Percentiles rank a stretch among this genome's conserved stretches.
These are phyloP conservation scores for Macroramphosus scolopax DNA, from an alignment of 2,797 vertebrate genomes.

Conservation along the genomic window DNA sequence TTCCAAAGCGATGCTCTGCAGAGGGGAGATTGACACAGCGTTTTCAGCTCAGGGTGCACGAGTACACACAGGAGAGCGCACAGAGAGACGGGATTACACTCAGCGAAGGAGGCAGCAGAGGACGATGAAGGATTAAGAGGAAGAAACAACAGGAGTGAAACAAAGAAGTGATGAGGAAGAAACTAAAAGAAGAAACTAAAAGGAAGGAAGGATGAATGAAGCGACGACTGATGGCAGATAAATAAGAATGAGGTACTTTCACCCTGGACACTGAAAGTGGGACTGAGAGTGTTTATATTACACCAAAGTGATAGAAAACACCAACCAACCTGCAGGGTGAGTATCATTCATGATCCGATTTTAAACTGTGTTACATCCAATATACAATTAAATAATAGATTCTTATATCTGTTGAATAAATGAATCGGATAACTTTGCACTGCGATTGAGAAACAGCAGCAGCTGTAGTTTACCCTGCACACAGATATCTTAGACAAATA, in stretches of 20 bases:
- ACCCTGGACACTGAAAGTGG: conserved; percentile 16
- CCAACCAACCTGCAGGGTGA: conserved; percentile 38
- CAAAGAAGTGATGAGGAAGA: conserved; percentile 29
- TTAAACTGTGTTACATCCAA: neutral
- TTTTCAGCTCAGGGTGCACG: conserved; percentile 44
- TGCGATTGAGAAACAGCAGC: too few species aligned
- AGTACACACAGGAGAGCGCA: conserved; percentile 39
- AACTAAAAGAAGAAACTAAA: conserved; percentile 33
- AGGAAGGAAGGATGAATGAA: conserved; percentile 8
- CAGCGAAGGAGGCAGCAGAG: conserved; percentile 56
- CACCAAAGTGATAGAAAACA: conserved; percentile 16
- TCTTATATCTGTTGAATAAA: too few species aligned
- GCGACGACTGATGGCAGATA: neutral
- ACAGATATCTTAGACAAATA: conserved; percentile 5
- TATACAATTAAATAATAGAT: too few species aligned
- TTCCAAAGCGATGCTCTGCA: conserved; percentile 35
- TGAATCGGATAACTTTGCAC: too few species aligned
- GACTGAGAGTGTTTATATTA: conserved; percentile 11
- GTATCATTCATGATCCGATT: conserved; percentile 12
- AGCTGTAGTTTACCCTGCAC: too few species aligned
- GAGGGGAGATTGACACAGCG: conserved; percentile 64
- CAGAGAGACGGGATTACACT: conserved; percentile 63
- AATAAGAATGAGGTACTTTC: conserved; percentile 29
- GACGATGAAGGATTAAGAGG: conserved; percentile 62
- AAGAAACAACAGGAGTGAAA: conserved; percentile 23